Evolutionary conservation across 2,888 invertebrate species (phyloP).

Genomic region (Tanaodytes sp.): DNA sequence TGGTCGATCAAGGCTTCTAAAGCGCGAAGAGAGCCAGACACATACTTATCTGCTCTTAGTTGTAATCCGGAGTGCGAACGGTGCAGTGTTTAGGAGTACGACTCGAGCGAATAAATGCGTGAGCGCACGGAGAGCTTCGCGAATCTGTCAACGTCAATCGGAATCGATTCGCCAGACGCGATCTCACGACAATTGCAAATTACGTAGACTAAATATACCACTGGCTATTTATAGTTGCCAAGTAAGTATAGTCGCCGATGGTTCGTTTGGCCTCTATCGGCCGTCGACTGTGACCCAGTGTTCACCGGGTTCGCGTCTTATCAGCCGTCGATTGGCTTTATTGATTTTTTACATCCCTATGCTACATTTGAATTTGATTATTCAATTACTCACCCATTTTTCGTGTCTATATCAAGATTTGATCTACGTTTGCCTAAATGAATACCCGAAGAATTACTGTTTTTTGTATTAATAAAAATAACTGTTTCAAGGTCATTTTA

Average conservation of each 20-base stretch:
- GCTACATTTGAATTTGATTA: no score
- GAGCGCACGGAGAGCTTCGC: constrained; percentile 1
- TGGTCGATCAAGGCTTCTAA: constrained; percentile 41
- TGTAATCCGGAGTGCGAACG: constrained; percentile 38
- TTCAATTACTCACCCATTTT: no score
- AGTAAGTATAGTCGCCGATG: constrained; percentile 35
- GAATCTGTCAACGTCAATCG: constrained; percentile 16
- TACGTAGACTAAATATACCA: constrained; percentile 58
- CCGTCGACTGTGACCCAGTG: constrained; percentile 34
- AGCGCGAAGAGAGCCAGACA: constrained; percentile 17
- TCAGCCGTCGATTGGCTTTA: constrained; percentile 34
- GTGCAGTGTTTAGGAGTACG: constrained; percentile 28
- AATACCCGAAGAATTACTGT: no score
- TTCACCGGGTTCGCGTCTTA: constrained; percentile 9
- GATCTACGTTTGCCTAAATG: no score
- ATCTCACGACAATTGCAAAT: constrained; percentile 9
- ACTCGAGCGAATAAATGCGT: constrained; percentile 18
- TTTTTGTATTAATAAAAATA: no score
- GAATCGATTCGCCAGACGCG: constrained; percentile 22
- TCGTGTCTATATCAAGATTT: no score
- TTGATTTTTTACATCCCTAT: no score
- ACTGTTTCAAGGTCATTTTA: no score
- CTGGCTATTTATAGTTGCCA: constrained; percentile 58
- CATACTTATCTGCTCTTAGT: constrained; percentile 44
- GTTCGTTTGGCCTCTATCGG: constrained; percentile 36